Evolutionary conservation across 2,113 vertebrate species (phyloP).

Genomic region (Struthidea cinerea): DNA sequence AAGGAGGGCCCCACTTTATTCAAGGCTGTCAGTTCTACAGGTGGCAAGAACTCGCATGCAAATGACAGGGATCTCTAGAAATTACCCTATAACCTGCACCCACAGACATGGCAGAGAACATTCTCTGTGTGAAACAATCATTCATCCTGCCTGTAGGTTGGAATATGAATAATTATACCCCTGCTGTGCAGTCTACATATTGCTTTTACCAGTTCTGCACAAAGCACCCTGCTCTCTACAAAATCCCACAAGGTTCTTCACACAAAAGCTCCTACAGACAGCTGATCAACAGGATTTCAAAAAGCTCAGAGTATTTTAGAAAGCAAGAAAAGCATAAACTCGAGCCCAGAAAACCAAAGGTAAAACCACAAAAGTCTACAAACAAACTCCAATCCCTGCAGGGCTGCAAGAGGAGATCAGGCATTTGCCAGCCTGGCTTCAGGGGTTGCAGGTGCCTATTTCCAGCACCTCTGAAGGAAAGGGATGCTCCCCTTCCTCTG

Average conservation of each 20-base stretch:
- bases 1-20: neutral
- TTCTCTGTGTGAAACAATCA: neutral
- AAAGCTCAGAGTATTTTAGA: neutral
- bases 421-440: neutral
- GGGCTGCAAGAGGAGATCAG: neutral
- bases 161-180: neutral
- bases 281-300: neutral
- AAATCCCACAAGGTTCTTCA: neutral
- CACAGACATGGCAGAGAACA: neutral
- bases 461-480: neutral
- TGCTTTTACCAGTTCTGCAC: neutral
- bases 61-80: neutral
- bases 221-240: neutral
- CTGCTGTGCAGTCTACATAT: neutral
- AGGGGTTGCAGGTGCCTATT: neutral
- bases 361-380: neutral
- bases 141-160: neutral
- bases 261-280: neutral
- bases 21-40: neutral
- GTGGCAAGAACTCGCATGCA: neutral
- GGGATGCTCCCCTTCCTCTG: neutral
- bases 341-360: neutral
- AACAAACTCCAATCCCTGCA: neutral
- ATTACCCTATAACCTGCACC: neutral
- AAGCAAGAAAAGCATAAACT: neutral